Evolutionary conservation across 2,888 invertebrate genomes (phyloP).

Genomic region (Cataglyphis rosenhaueri): DNA sequence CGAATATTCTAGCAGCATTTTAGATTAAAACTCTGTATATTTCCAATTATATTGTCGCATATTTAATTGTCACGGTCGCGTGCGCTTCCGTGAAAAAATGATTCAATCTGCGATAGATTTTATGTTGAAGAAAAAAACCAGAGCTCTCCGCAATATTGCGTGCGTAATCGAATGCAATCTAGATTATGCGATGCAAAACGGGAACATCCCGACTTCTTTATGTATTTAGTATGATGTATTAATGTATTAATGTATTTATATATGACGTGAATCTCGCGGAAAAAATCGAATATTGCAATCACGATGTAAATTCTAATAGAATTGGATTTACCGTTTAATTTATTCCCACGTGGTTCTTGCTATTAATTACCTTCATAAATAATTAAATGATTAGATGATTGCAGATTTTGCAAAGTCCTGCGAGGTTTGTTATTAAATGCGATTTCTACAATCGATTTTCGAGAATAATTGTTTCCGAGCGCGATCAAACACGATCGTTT

Average conservation of each 20-base stretch:
- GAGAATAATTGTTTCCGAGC: neutral
- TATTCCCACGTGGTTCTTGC: neutral
- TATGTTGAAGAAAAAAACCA: neutral
- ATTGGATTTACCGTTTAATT: neutral
- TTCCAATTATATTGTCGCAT: neutral
- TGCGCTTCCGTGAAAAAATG: constrained; percentile 15
- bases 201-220: neutral
- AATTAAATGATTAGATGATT: neutral
- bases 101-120: neutral
- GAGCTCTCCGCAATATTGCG: neutral
- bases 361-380: neutral
- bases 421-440: neutral
- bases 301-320: neutral
- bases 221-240: neutral
- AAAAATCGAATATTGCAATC: neutral
- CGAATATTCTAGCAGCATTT: neutral
- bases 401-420: neutral
- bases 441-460: neutral
- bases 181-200: neutral
- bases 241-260: neutral
- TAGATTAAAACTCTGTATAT: neutral
- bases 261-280: neutral
- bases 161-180: neutral
- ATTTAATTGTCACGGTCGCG: neutral
- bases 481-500: neutral